These are phyloP conservation scores for Clytia hemisphaerica DNA, from an alignment of 30 jellyfish, hydroid and myxozoan species.

Conservation along the genomic window DNA sequence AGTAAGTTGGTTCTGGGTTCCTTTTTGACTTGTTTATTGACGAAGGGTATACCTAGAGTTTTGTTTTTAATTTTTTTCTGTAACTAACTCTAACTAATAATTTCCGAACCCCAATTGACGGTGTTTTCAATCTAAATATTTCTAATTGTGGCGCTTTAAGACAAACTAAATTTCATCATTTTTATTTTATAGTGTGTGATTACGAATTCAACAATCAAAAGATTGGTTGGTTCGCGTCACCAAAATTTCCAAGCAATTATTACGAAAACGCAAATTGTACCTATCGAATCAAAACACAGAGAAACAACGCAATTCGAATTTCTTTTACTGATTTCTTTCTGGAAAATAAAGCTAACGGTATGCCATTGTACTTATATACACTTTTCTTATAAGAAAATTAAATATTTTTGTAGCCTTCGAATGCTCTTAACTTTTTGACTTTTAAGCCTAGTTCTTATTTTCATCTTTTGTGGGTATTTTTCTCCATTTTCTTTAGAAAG, in stretches of 20 bases:
- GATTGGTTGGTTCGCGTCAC: constrained; percentile 63
- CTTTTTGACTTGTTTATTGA: too few species aligned
- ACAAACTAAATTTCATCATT: neutral
- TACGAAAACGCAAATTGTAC: constrained; percentile 73
- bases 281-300: constrained; percentile 45
- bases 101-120: neutral
- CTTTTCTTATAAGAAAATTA: neutral
- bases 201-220: constrained; percentile 23
- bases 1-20: constrained; percentile 51
- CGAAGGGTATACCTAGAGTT: neutral
- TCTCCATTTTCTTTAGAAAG: too few species aligned
- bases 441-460: too few species aligned
- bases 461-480: too few species aligned
- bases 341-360: constrained; percentile 56
- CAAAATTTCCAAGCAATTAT: constrained; percentile 58
- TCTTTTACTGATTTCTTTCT: constrained; percentile 36
- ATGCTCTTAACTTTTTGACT: too few species aligned
- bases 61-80: neutral
- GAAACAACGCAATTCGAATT: constrained; percentile 23
- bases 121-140: neutral
- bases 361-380: neutral
- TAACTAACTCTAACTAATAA: neutral
- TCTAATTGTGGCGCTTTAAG: neutral
- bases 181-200: constrained; percentile 45
- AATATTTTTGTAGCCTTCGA: too few species aligned